Conservation (phyloP, 2,888 invertebrate species). For the Hyles lineata region DNA sequence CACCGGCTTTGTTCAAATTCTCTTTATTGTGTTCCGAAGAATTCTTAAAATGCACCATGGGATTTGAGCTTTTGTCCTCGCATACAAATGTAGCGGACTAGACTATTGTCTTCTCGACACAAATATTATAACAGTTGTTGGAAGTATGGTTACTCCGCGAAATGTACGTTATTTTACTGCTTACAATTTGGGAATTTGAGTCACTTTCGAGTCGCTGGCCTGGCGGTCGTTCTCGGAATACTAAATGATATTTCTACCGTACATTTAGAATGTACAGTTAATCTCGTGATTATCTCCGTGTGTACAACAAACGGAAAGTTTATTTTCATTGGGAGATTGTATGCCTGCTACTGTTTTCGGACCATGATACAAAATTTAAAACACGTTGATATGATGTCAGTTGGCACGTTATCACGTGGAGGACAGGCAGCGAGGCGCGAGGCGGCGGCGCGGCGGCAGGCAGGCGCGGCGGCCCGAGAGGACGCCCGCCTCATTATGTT, state of each 20-base stretch:
- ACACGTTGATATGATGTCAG: neutral
- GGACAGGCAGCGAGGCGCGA: neutral
- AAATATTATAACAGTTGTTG: neutral
- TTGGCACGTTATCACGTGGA: neutral
- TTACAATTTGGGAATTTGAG: neutral
- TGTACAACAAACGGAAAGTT: no score
- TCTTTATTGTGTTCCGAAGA: neutral
- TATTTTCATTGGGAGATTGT: no score
- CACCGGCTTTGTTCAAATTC: slow-evolving; percentile 1
- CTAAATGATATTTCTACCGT: neutral
- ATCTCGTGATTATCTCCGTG: neutral
- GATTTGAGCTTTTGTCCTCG: slow-evolving; percentile 15
- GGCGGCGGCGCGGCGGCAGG: neutral
- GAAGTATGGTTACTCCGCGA: neutral
- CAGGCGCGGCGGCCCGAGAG: neutral
- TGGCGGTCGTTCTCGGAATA: neutral
- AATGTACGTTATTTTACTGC: neutral
- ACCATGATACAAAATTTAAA: neutral
- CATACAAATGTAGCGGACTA: neutral
- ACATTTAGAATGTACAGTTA: neutral
- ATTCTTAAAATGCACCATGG: neutral
- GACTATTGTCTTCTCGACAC: neutral
- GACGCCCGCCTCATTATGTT: slow-evolving; percentile 7
- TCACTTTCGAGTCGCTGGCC: neutral
- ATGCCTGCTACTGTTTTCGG: neutral